phyloP scores from a whole-genome alignment of 1,140 invertebrate species.

The Oncopodura yosiiana region DNA sequence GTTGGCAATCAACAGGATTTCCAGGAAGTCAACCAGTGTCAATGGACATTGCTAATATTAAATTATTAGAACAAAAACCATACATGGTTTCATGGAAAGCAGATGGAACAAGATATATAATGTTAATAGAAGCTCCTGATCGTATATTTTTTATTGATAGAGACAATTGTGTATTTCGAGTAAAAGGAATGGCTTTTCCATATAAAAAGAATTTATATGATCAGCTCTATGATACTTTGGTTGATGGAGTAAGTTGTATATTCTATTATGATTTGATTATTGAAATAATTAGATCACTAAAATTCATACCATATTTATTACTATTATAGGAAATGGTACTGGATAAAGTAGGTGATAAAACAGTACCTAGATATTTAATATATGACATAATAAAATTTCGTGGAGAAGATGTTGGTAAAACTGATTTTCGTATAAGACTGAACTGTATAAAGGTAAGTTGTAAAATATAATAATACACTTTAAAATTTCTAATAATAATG shows the following conservation, averaged over 20 bases:
- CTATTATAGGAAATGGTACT: constrained; percentile 82
- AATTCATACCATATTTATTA: background rate
- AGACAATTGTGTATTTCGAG: constrained; percentile 88
- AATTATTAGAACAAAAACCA: constrained; percentile 61
- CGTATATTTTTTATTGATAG: constrained; percentile 90
- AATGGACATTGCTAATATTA: constrained; percentile 78
- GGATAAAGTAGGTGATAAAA: constrained; percentile 61
- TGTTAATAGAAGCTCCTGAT: constrained; percentile 76
- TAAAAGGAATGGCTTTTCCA: constrained; percentile 67
- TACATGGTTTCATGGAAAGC: constrained; percentile 99
- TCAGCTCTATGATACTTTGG: constrained; percentile 69
- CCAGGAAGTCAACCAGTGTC: constrained; percentile 95
- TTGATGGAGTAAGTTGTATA: constrained; percentile 71
- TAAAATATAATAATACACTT: constrained; percentile 4
- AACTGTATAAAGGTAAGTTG: constrained; percentile 56
- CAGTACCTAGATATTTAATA: constrained; percentile 79
- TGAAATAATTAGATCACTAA: background rate
- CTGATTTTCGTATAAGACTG: constrained; percentile 60
- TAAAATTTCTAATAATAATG: background rate
- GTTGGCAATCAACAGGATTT: constrained; percentile 70
- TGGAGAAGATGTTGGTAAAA: constrained; percentile 63
- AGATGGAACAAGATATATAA: constrained; percentile 96
- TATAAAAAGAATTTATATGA: constrained; percentile 57
- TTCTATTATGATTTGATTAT: constrained; percentile 18
- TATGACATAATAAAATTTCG: constrained; percentile 90